Evolutionary conservation across 2,113 vertebrate species (phyloP).

Genomic region (Alethe diademata): DNA sequence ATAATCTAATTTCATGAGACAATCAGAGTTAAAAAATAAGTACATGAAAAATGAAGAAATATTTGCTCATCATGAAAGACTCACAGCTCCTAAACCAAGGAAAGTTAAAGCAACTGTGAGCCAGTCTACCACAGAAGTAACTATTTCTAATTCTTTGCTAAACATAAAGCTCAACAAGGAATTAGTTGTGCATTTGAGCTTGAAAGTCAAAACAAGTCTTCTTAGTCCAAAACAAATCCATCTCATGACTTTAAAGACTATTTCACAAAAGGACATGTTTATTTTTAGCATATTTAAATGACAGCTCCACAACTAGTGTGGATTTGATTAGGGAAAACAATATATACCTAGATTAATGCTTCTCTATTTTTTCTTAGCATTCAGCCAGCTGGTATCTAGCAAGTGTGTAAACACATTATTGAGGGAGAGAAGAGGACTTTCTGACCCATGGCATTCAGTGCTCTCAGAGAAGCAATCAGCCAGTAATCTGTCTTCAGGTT

Average conservation of each 20-base stretch:
- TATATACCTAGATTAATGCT: not conserved
- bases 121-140: not conserved
- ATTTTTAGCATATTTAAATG: slow-evolving; percentile 5
- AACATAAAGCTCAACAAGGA: not conserved
- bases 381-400: not conserved
- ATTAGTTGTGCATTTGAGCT: not conserved
- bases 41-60: not conserved
- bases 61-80: not conserved
- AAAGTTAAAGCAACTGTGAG: not conserved
- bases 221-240: not conserved
- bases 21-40: not conserved
- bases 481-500: not conserved
- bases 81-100: not conserved
- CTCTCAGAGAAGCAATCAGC: not conserved
- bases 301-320: not conserved
- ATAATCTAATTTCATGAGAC: not conserved
- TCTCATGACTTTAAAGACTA: not conserved
- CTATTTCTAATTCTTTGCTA: not conserved
- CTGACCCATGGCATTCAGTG: not conserved
- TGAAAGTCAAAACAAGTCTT: slow-evolving; percentile 19
- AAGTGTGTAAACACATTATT: not conserved
- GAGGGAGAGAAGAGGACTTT: not conserved
- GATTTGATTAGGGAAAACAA: slow-evolving; percentile 3
- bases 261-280: not conserved
- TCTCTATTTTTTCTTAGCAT: not conserved